Percentiles rank a stretch among this genome's conserved stretches.
phyloP scores from a whole-genome alignment of 2,797 vertebrate genomes.

The Mus caroli region DNA sequence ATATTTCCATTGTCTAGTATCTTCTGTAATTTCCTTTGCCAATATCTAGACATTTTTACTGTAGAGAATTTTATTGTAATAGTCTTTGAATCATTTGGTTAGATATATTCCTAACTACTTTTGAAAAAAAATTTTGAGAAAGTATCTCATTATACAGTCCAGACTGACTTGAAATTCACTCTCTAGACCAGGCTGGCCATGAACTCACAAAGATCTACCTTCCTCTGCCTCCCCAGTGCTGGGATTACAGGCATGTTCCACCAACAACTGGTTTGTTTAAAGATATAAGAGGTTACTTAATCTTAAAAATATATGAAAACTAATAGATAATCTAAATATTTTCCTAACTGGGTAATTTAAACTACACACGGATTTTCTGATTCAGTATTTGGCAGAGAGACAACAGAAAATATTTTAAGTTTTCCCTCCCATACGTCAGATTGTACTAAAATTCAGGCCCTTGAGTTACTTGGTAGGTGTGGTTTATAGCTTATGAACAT shows the following conservation, averaged over 20 bases:
- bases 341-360: constrained; percentile 44
- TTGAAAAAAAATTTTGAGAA: too few species aligned
- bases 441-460: constrained; percentile 3
- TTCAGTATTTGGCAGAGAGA: constrained; percentile 5
- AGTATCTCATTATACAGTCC: not conserved
- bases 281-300: constrained; percentile 16
- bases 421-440: not conserved
- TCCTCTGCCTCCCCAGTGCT: not conserved
- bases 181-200: not conserved
- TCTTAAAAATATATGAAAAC: not conserved
- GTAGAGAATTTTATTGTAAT: not conserved
- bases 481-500: constrained; percentile 70
- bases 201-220: not conserved
- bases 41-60: not conserved
- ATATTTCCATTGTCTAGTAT: not conserved
- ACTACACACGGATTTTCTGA: not conserved
- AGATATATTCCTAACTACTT: not conserved
- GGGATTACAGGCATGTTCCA: too few species aligned
- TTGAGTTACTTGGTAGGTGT: constrained; percentile 60
- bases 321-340: constrained; percentile 30
- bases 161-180: not conserved
- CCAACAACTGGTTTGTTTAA: not conserved
- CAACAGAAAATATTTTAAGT: not conserved
- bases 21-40: not conserved
- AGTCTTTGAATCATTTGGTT: not conserved